Conservation (phyloP, 1,140 invertebrate genomes). For the Bombus haemorrhoidalis region DNA sequence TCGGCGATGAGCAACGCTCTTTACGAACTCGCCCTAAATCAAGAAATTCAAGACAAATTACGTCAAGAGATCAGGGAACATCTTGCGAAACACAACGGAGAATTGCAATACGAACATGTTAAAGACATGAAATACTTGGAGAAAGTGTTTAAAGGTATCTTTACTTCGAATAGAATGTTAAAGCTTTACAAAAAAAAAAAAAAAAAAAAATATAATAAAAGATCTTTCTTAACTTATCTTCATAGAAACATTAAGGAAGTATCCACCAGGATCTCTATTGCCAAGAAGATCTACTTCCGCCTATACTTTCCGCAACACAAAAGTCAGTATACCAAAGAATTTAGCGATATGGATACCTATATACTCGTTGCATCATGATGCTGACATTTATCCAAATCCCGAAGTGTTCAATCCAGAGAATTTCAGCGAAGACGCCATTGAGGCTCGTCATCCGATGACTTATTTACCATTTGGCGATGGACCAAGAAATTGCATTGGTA, state of each 20-base stretch:
- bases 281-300: conserved; percentile 79
- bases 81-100: conserved; percentile 50
- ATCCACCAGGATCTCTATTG: conserved; percentile 83
- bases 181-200: no score
- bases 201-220: background rate
- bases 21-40: conserved; percentile 80
- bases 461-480: no score
- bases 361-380: conserved; percentile 83
- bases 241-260: conserved; percentile 84
- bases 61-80: conserved; percentile 79
- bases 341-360: conserved; percentile 80
- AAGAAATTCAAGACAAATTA: conserved; percentile 81
- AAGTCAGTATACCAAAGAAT: conserved; percentile 78
- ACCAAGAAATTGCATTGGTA: no score
- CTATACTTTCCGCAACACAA: conserved; percentile 81
- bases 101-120: conserved; percentile 62
- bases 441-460: conserved; percentile 81
- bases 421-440: conserved; percentile 82
- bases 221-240: conserved; percentile 44
- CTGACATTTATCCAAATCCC: conserved; percentile 77
- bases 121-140: conserved; percentile 72
- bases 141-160: conserved; percentile 65
- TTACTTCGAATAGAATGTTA: no score
- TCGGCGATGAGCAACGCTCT: background rate
- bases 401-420: conserved; percentile 84